Percentiles rank a stretch among this genome's conserved stretches.
Evolutionary conservation across 2,797 vertebrate genomes (phyloP).

Genomic region (Rhadinocentrus ornatus): DNA sequence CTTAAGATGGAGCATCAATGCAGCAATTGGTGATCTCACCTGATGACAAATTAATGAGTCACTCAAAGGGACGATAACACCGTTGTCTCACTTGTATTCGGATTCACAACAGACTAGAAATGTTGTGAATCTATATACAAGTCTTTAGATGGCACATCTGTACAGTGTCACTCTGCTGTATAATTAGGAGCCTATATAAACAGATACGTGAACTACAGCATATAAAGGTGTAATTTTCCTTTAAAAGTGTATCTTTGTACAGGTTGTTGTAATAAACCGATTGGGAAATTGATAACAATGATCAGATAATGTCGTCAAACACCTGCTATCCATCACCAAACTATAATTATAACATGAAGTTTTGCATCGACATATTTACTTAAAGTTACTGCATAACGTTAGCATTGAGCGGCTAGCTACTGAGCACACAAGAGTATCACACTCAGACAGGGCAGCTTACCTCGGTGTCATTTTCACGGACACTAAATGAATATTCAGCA

Average conservation of each 20-base stretch:
- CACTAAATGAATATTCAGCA: conserved; percentile 13
- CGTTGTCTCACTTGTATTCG: neutral
- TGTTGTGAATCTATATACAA: neutral
- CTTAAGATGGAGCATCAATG: neutral
- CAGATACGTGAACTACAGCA: neutral
- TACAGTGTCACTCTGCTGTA: neutral
- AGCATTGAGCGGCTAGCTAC: conserved; percentile 52
- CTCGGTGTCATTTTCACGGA: conserved; percentile 67
- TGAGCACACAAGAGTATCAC: conserved; percentile 22
- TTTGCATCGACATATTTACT: neutral
- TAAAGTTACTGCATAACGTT: conserved; percentile 27
- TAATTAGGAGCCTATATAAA: neutral
- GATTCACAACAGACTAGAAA: neutral
- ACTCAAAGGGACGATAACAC: conserved; percentile 11
- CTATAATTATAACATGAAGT: neutral
- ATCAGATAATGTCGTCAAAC: neutral
- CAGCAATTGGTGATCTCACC: conserved; percentile 39
- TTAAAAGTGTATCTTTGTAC: conserved; percentile 7
- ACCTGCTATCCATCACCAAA: too few relatives aligned
- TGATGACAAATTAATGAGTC: conserved; percentile 39
- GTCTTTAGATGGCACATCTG: neutral
- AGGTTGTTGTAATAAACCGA: neutral
- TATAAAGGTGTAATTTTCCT: neutral
- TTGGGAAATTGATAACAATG: neutral
- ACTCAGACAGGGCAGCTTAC: conserved; percentile 54